A percentile compares a stretch with the other conserved stretches of the same genome.
phyloP scores from a whole-genome alignment of 1,140 invertebrate species.

The Neodiprion virginianus region DNA sequence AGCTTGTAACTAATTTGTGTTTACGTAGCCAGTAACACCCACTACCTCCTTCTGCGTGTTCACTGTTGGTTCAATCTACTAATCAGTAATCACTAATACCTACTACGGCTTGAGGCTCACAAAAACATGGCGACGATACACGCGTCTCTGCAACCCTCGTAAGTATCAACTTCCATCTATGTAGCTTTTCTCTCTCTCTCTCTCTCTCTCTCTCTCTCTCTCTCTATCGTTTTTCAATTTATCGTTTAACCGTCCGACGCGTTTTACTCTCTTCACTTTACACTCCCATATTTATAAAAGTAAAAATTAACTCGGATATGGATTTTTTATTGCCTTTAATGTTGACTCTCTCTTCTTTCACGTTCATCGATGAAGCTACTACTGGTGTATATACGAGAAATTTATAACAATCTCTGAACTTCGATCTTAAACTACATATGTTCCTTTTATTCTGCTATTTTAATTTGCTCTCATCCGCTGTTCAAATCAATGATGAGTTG shows the following conservation, averaged over 20 bases:
- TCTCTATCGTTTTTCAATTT: background rate
- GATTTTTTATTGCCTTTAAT: too few species aligned
- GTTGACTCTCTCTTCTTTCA: too few species aligned
- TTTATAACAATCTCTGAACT: too few species aligned
- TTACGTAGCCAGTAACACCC: conserved; percentile 61
- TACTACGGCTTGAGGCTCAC: conserved; percentile 48
- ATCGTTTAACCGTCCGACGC: background rate
- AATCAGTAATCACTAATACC: conserved; percentile 54
- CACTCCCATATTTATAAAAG: conserved; percentile 11
- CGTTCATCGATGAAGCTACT: background rate
- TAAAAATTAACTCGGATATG: background rate
- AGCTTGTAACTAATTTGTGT: conserved; percentile 63
- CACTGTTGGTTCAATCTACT: conserved; percentile 53
- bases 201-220: background rate
- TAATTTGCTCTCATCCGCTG: too few species aligned
- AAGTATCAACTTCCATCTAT: conserved; percentile 36
- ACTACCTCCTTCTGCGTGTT: conserved; percentile 52
- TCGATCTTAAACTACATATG: too few species aligned
- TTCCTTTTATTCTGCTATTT: too few species aligned
- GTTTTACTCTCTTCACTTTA: conserved; percentile 3
- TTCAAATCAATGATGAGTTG: too few species aligned
- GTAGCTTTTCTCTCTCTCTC: conserved; percentile 8
- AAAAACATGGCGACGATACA: conserved; percentile 40
- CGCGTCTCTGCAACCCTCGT: conserved; percentile 31
- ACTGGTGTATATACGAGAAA: background rate